phyloP scores from a whole-genome alignment of 2,888 invertebrate genomes.

The Gnatocerus cornutus region DNA sequence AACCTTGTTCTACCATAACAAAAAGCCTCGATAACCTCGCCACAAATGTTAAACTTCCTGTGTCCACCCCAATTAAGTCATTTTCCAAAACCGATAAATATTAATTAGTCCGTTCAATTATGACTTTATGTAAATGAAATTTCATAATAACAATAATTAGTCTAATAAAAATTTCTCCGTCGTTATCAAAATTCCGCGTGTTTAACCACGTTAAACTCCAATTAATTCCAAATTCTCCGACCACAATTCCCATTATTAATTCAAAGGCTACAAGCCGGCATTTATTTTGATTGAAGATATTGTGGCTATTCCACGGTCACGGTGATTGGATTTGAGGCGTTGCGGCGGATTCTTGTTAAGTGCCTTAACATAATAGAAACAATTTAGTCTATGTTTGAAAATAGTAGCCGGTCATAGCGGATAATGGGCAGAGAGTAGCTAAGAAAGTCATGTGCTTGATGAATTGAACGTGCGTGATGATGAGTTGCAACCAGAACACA shows the following conservation, averaged over 20 bases:
- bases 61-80: slow-evolving; percentile 30
- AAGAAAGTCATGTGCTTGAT: slow-evolving; percentile 43
- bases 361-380: slow-evolving; percentile 39
- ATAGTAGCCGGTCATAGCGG: slow-evolving; percentile 46
- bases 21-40: slow-evolving; percentile 7
- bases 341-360: slow-evolving; percentile 42
- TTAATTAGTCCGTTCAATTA: slow-evolving; percentile 24
- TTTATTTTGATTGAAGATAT: slow-evolving; percentile 41
- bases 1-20: slow-evolving; percentile 27
- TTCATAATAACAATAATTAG: slow-evolving; percentile 6
- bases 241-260: slow-evolving; percentile 8
- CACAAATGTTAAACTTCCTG: slow-evolving; percentile 39
- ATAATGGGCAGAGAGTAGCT: slow-evolving; percentile 41
- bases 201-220: slow-evolving; percentile 10
- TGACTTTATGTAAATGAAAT: slow-evolving; percentile 11
- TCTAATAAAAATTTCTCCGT: background rate
- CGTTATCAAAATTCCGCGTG: background rate
- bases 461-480: slow-evolving; percentile 45
- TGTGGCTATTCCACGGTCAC: slow-evolving; percentile 40
- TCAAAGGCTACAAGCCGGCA: slow-evolving; percentile 13
- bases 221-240: slow-evolving; percentile 2
- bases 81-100: slow-evolving; percentile 32
- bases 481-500: slow-evolving; percentile 52
- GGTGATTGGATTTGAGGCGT: slow-evolving; percentile 42
- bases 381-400: slow-evolving; percentile 43